Evolutionary conservation across 2,113 vertebrate genomes (phyloP).

Genomic region (Anhinga anhinga): DNA sequence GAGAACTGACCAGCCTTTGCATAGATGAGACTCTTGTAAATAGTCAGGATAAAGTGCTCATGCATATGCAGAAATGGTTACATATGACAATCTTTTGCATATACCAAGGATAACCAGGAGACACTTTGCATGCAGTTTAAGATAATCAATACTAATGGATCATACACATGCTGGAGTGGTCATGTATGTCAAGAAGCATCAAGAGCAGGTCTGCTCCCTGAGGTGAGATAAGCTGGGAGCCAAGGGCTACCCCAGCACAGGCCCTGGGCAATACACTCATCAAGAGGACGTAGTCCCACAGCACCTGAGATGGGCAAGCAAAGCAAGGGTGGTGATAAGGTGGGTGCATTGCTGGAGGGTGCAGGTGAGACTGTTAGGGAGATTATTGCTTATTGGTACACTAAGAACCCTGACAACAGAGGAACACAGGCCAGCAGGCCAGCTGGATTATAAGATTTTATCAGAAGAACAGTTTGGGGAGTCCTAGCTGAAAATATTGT

Average conservation of each 20-base stretch:
- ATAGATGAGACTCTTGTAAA: neutral
- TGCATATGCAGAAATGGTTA: neutral
- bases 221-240: neutral
- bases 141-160: neutral
- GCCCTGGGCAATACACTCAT: accelerated
- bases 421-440: neutral
- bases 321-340: neutral
- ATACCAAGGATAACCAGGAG: neutral
- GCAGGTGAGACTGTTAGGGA: neutral
- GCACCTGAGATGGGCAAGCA: neutral
- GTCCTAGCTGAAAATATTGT: neutral
- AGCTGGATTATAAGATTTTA: neutral
- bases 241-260: neutral
- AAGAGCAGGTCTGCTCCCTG: neutral
- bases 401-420: neutral
- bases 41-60: neutral
- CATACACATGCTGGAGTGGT: accelerated
- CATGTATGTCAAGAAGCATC: neutral
- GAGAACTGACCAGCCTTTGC: neutral
- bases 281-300: neutral
- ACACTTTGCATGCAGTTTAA: neutral
- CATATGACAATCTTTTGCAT: neutral
- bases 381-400: no score
- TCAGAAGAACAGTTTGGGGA: neutral
- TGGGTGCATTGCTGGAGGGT: neutral